Evolutionary conservation across 2,113 vertebrate species (phyloP).

Genomic region (Chaetura pelagica): DNA sequence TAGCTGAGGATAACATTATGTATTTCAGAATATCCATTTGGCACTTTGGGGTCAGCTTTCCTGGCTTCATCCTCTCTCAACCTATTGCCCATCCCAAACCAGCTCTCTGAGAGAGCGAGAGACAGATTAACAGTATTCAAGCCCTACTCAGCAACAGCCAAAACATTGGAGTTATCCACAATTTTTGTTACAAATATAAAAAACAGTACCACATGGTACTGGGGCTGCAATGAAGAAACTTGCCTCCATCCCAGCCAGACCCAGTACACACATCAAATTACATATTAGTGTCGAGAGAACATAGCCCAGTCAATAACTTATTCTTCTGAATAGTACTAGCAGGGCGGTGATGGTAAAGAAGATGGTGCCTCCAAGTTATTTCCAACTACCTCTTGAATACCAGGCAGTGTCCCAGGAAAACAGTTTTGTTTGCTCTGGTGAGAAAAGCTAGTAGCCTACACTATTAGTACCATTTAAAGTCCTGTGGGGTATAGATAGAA

Average conservation of each 20-base stretch:
- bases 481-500: background rate
- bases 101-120: background rate
- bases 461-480: background rate
- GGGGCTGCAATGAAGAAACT: background rate
- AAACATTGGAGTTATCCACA: background rate
- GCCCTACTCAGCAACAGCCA: background rate
- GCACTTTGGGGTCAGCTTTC: background rate
- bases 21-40: background rate
- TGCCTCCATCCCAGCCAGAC: background rate
- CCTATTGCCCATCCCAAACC: background rate
- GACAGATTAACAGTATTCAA: background rate
- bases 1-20: background rate
- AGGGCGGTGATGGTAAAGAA: background rate
- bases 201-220: background rate
- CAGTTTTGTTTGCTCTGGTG: background rate
- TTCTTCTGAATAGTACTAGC: background rate
- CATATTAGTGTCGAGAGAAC: background rate
- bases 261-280: background rate
- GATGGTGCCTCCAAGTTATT: background rate
- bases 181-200: background rate
- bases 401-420: background rate
- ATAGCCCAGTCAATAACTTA: background rate
- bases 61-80: fast-evolving
- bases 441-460: background rate
- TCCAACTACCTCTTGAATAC: background rate